Evolutionary conservation across 2,113 vertebrate species (phyloP), one percentile per base, ranked within the genome.

Genomic region (Rhodinocichla rosea): DNA sequence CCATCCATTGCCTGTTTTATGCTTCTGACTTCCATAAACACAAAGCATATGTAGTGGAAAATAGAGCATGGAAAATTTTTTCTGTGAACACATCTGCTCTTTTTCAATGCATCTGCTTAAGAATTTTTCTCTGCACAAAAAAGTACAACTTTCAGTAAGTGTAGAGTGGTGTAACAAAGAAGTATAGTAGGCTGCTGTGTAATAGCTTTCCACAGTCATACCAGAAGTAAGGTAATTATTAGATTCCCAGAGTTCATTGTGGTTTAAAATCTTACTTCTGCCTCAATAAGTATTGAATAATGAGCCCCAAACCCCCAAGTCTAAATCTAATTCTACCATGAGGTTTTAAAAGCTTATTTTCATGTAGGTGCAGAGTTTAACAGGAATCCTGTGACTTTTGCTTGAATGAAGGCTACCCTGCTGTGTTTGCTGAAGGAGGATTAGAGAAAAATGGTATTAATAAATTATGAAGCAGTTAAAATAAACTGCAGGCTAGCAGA

Each of bases 201-300:
- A 96, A 94, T 69, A 90, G 50, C 73, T 92, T 97, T 95, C 81
- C 76, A 67, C 52, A 93, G 82, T 79, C 3, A 7, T 91, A 83
- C 18, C 60, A 96, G 87, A 94, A 94, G 52, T 87, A 89, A 90
- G 90, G 67, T 95, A 97, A 96, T 97, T 83, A 95, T 96, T 97
- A 78, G 65, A 88, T 94, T 95, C 95, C 90, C 87, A 94, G 39
- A 91, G 79, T 83, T 97, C 78, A 94, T 95, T 96, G 94, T 93
- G 84, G 39, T 92, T 97, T 97, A 89, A 97, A 98, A 97, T 96
- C 73, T 91, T 79, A 92, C 52, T 92, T 96, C 78, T 97, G 42
- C 92, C 77, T 96, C 63, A 84, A 68, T 97, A 98, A 97, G 84
- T 94, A 92, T 42, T 96, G 94, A 96, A 70, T 90, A 96, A 97